These are phyloP conservation scores for Tachycineta bicolor DNA, from an alignment of 2,113 vertebrate genomes.

Conservation along the genomic window DNA sequence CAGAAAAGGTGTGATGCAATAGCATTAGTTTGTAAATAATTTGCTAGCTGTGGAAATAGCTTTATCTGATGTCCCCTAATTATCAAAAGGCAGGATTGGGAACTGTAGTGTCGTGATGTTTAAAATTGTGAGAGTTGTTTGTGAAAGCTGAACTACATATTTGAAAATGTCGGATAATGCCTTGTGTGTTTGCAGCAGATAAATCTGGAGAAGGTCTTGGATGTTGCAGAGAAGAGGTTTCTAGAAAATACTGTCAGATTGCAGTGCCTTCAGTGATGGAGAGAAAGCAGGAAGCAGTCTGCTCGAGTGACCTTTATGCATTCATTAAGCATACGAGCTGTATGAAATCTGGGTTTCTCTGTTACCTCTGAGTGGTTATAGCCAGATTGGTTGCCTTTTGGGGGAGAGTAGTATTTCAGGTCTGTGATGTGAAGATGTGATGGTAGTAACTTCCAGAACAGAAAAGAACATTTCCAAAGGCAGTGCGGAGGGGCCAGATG, in stretches of 20 bases:
- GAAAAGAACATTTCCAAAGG: neutral
- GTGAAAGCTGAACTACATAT: fast-evolving
- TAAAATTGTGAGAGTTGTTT: neutral
- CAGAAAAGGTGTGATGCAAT: neutral
- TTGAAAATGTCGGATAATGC: neutral
- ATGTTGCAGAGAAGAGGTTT: neutral
- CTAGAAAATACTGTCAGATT: neutral
- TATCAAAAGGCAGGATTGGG: neutral
- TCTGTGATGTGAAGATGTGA: neutral
- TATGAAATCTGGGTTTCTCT: neutral
- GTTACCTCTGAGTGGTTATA: neutral
- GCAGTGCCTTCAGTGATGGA: neutral
- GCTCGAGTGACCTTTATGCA: neutral
- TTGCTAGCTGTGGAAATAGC: neutral
- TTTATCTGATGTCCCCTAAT: neutral
- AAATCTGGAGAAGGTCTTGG: neutral
- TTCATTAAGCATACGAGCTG: neutral
- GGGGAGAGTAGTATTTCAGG: neutral
- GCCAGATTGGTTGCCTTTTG: neutral
- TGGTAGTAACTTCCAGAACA: fast-evolving
- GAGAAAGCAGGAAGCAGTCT: neutral
- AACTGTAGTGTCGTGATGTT: fast-evolving
- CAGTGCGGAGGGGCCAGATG: neutral
- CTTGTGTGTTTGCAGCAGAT: neutral
- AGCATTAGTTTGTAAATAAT: neutral